phyloP scores from a whole-genome alignment of 1,140 invertebrate genomes.

The Magallana gigas region DNA sequence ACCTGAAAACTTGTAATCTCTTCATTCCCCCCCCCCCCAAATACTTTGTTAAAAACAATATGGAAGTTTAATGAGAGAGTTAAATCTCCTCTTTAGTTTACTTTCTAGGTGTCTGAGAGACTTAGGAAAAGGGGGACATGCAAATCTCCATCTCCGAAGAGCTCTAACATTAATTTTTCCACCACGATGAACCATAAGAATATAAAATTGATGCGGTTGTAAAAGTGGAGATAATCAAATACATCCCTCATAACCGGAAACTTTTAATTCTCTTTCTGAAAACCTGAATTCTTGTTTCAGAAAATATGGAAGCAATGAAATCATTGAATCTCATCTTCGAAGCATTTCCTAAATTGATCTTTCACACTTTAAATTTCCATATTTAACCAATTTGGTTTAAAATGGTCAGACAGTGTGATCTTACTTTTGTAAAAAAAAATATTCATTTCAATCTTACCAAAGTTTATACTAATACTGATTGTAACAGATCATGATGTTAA shows the following conservation, averaged over 20 bases:
- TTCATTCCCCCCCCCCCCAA: too few relatives aligned
- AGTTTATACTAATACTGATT: neutral
- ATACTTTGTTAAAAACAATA: too few relatives aligned
- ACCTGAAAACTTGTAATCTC: too few relatives aligned
- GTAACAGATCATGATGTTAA: neutral
- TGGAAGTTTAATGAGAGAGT: too few relatives aligned
- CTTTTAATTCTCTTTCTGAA: too few relatives aligned
- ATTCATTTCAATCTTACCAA: too few relatives aligned
- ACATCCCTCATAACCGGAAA: too few relatives aligned
- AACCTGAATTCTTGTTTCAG: neutral
- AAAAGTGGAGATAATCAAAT: neutral
- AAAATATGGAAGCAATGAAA: conserved; percentile 30
- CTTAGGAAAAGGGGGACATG: neutral
- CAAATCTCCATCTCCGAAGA: neutral
- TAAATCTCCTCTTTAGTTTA: neutral
- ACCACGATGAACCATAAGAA: neutral
- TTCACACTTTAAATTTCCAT: neutral
- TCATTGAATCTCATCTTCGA: neutral
- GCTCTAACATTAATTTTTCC: neutral
- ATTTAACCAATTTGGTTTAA: conserved; percentile 1
- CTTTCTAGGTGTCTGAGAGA: neutral
- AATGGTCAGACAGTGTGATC: conserved; percentile 17
- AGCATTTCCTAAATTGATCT: neutral
- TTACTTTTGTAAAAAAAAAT: too few relatives aligned
- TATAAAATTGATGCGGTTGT: neutral